These are phyloP conservation scores for Anhinga rufa DNA, from an alignment of 2,113 vertebrate species.

Conservation along the genomic window DNA sequence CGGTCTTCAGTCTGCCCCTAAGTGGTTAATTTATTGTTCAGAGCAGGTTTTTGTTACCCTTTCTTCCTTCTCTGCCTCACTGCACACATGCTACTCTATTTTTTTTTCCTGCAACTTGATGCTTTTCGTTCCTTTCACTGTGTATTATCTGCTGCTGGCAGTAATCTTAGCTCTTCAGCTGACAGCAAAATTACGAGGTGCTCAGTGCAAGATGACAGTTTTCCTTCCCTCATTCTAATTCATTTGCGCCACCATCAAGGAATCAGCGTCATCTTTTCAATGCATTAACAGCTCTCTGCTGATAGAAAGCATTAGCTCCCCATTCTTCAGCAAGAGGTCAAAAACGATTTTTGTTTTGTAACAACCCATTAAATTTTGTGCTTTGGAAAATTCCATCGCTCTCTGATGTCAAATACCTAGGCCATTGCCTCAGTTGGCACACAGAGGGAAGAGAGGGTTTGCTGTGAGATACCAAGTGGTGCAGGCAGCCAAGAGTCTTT, in stretches of 20 bases:
- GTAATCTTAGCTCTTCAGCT: constrained; percentile 49
- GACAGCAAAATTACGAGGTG: constrained; percentile 66
- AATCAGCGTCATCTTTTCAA: constrained; percentile 31
- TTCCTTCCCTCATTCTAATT: constrained; percentile 42
- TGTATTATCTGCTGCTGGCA: constrained; percentile 41
- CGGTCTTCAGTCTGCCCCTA: background rate
- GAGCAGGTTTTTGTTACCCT: constrained; percentile 30
- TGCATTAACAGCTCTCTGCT: background rate
- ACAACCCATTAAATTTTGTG: constrained; percentile 39
- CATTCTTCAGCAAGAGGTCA: constrained; percentile 43
- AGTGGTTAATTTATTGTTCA: constrained; percentile 49
- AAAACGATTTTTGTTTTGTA: constrained; percentile 18
- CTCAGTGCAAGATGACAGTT: constrained; percentile 46
- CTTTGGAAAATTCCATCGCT: constrained; percentile 31
- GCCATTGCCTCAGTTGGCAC: background rate
- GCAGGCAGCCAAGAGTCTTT: background rate
- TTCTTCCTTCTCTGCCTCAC: constrained; percentile 27
- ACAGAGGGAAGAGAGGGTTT: background rate
- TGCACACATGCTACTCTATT: background rate
- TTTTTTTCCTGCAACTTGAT: constrained; percentile 30
- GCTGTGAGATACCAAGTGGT: background rate
- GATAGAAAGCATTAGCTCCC: constrained; percentile 21
- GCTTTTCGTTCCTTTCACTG: constrained; percentile 27
- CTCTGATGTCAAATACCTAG: background rate
- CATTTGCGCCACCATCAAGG: constrained; percentile 19